Evolutionary conservation across 2,888 invertebrate genomes (phyloP), one percentile per base, ranked within the genome.

Genomic region (Volucella zonaria): DNA sequence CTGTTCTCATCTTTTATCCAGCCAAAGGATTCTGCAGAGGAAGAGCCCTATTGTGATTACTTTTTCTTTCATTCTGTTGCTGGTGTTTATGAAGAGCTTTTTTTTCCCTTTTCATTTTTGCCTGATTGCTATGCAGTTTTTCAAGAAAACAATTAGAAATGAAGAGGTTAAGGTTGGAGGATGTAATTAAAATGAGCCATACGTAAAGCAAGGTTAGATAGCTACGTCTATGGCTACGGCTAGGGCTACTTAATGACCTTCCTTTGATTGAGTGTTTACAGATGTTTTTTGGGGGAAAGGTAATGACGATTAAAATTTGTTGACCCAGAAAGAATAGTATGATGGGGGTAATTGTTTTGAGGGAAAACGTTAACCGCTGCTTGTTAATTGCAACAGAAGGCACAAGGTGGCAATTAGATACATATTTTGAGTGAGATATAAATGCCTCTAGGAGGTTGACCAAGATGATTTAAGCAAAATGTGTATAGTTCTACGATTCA

Each of bases 81-180:
- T 31, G 31, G 31, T 31, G 31, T 31, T 31, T 31, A 31, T 1
- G 31, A 31, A 40, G 8, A 14, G 11, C 38, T 15, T 40, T 9
- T 23, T 8, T 31, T 43, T n/a, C n/a, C 52, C 9, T 56, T 23
- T 38, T 42, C 10, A 15, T 43, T 15, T 42, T 31, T 12, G 43
- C 6, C 8, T 31, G 47, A 49, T 66, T 23, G 43, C 12, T 9
- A 14, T 43, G 14, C 68, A 31, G 10, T 66, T 67, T 42, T 23
- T 45, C 62, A 62, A 23, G 42, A 43, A 68, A 56, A 45, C 42
- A 58, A 73, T 54, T 56, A 6, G 59, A 43, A 51, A 77, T 66
- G 38, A 67, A 73, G 54, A 67, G 81, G 59, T 77, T 67, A 77
- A 77, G 82, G 77, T 73, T 67, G 78, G 49, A 62, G 77, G 81